phyloP scores from a whole-genome alignment of 2,797 vertebrate genomes.

The Tauraco hartlaubi region DNA sequence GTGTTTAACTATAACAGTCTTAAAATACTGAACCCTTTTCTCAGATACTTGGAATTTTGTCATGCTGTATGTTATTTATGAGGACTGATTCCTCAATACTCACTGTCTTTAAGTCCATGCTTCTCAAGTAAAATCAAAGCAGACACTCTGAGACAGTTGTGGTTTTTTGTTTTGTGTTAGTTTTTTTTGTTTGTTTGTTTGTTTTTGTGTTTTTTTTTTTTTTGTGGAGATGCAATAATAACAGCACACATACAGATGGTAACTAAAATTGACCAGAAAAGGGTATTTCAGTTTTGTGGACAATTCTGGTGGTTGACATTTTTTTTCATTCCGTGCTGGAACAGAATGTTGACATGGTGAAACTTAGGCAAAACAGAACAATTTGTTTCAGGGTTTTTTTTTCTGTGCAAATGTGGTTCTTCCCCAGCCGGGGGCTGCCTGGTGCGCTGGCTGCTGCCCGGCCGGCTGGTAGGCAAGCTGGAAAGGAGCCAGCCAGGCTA shows the following conservation, averaged over 20 bases:
- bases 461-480: neutral
- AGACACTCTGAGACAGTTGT: neutral
- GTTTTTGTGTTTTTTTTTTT: too few relatives aligned
- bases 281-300: neutral
- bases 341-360: neutral
- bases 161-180: too few relatives aligned
- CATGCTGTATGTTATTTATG: neutral
- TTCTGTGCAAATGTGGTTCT: neutral
- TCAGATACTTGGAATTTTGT: neutral
- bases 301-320: neutral
- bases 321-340: neutral
- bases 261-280: neutral
- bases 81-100: neutral
- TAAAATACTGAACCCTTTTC: neutral
- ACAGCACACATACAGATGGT: neutral
- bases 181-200: too few relatives aligned
- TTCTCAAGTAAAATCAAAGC: neutral
- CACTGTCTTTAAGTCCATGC: neutral
- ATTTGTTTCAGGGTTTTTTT: neutral
- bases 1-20: neutral
- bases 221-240: neutral
- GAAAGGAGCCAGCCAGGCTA: neutral
- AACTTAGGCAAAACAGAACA: neutral
- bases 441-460: fast-evolving
- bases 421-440: neutral